Conservation (phyloP, 2,113 vertebrate genomes). For the Martes martes region DNA sequence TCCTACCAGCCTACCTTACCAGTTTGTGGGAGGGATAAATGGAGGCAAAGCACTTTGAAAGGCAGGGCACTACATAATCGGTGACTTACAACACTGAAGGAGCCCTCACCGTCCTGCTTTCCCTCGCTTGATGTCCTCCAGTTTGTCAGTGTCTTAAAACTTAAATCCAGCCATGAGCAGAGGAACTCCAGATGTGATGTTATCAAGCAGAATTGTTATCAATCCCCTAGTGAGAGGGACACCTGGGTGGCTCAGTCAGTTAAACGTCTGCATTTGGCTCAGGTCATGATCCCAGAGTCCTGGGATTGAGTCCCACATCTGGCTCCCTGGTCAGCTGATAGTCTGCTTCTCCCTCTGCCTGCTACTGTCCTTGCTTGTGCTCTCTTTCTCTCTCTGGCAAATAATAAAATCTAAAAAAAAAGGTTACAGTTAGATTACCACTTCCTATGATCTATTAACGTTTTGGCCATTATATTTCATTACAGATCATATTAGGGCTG, state of each 20-base stretch:
- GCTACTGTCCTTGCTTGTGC: no score
- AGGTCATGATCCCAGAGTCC: no score
- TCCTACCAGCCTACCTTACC: not conserved
- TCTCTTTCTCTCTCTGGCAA: no score
- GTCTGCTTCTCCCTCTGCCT: no score
- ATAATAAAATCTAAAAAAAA: no score
- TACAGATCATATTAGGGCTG: not conserved
- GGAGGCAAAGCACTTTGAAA: not conserved
- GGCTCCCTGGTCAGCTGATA: no score
- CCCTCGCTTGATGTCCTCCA: not conserved
- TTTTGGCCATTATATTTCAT: not conserved
- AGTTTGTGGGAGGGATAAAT: not conserved
- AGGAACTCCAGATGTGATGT: not conserved
- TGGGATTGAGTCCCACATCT: no score
- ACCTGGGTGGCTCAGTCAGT: no score
- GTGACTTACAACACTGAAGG: not conserved
- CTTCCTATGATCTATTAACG: not conserved
- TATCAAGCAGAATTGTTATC: not conserved
- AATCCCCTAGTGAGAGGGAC: no score
- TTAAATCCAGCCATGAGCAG: not conserved
- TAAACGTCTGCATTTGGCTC: no score
- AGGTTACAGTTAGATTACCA: not conserved
- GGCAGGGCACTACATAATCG: not conserved
- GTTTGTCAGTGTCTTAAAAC: not conserved
- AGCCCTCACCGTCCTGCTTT: not conserved